Conservation (phyloP, 2,113 vertebrate species). For the Neomonachus schauinslandi region DNA sequence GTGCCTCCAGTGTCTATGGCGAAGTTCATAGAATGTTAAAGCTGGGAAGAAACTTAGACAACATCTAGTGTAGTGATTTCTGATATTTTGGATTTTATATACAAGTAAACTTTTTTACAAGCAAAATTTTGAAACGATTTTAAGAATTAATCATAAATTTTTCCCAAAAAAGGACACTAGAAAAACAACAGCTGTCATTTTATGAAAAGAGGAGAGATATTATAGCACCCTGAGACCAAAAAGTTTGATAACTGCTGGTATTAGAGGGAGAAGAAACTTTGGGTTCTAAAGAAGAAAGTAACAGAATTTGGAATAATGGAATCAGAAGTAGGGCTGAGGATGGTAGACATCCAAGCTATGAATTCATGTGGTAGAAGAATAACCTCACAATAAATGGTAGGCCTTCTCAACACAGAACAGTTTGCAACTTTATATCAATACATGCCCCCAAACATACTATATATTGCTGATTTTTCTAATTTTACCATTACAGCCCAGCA, state of each 20-base stretch:
- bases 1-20: not conserved
- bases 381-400: not conserved
- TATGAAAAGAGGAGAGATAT: not conserved
- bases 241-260: not conserved
- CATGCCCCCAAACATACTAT: not conserved
- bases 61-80: not conserved
- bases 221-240: not conserved
- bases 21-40: not conserved
- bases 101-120: not conserved
- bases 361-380: not conserved
- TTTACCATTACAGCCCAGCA: not conserved
- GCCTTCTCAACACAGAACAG: not conserved
- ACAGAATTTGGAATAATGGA: not conserved
- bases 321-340: not conserved
- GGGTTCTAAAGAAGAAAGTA: not conserved
- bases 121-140: constrained; percentile 31
- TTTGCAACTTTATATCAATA: not conserved
- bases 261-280: not conserved
- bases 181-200: not conserved
- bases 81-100: not conserved
- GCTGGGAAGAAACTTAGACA: not conserved
- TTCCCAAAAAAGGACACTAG: not conserved
- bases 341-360: not conserved
- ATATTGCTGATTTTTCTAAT: constrained; percentile 28
- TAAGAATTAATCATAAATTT: not conserved